These are phyloP conservation scores for Drosophila ogumai DNA, from an alignment of 1,140 invertebrate genomes.

Conservation along the genomic window DNA sequence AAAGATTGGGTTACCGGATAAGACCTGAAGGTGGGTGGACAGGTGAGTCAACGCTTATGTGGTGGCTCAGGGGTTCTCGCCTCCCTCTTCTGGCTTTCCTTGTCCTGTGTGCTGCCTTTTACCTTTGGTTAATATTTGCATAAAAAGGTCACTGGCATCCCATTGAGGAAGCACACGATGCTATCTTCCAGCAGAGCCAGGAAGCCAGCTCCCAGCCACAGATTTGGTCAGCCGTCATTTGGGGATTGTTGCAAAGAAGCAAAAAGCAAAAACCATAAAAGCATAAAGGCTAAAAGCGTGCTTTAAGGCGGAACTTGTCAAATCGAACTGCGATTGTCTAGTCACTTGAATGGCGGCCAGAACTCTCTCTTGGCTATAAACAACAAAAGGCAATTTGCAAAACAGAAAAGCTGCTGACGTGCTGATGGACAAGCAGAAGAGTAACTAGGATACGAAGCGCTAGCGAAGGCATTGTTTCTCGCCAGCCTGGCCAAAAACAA, in stretches of 20 bases:
- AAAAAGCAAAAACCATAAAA: too few relatives aligned
- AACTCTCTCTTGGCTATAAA: neutral
- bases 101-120: neutral
- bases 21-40: neutral
- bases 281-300: neutral
- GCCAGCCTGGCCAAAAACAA: constrained; percentile 27
- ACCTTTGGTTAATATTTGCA: constrained; percentile 72
- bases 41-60: constrained; percentile 40
- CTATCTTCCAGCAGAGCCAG: constrained; percentile 1
- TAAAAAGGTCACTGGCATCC: constrained; percentile 80
- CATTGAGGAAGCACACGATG: constrained; percentile 37
- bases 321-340: constrained; percentile 26
- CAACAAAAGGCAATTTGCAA: constrained; percentile 54
- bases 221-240: constrained; percentile 26
- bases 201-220: neutral
- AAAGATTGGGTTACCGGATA: constrained; percentile 34
- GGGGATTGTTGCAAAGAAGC: neutral
- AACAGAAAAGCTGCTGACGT: constrained; percentile 36
- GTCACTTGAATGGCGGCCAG: neutral
- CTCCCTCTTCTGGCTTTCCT: neutral
- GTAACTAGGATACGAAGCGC: constrained; percentile 20
- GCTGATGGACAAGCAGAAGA: constrained; percentile 44
- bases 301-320: constrained; percentile 12
- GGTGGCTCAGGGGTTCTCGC: constrained; percentile 27
- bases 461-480: constrained; percentile 52